Base-by-base conservation (phyloP, 2,888 invertebrate genomes). In the Aporophyla nigra region DNA sequence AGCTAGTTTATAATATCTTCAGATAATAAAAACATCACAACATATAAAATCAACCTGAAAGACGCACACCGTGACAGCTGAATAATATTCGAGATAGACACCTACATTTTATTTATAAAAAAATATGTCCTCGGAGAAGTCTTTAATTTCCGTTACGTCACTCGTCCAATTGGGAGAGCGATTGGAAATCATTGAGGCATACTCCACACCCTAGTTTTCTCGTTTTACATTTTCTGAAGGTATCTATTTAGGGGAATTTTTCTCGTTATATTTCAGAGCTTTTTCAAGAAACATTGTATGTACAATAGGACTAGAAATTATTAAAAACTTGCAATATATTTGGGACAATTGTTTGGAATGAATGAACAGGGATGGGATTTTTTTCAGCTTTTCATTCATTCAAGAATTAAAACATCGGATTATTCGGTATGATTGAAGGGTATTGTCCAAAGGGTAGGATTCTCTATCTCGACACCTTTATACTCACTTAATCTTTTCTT, bases 91-190 rank as follows among this genome's bases (percentile, higher is more conserved):
- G 49, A 79, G 82, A 84, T 77, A 84, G 65, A 81, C 82, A 78
- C 78, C 76, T 82, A 87, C 77, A 78, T 88, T 88, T 88, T 88
- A 84, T 82, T 86, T 86, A 84, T 89, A 91, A 90, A 91, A 74
- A 91, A 90, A 89, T 90, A 84, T 91, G 89, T 91, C 89, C 89
- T 86, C 91, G 90, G 91, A 93, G 92, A 91, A 93, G 90, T 95
- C 93, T 96, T 96, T 96, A 96, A 96, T 96, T 96, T 96, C 96
- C 96, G 96, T 94, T 95, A 94, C 93, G 96, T 96, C 96, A 95
- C 94, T 95, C 94, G 93, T 94, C 94, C 94, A 95, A 95, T 96
- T 94, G 94, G 92, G 93, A 95, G 91, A 93, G 91, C 93, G 93
- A 95, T 96, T 95, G 94, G 94, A 94, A 96, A 95, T 96, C 93